Evolutionary conservation across 2,888 invertebrate species (phyloP).

Genomic region (Cheilosia impressa): DNA sequence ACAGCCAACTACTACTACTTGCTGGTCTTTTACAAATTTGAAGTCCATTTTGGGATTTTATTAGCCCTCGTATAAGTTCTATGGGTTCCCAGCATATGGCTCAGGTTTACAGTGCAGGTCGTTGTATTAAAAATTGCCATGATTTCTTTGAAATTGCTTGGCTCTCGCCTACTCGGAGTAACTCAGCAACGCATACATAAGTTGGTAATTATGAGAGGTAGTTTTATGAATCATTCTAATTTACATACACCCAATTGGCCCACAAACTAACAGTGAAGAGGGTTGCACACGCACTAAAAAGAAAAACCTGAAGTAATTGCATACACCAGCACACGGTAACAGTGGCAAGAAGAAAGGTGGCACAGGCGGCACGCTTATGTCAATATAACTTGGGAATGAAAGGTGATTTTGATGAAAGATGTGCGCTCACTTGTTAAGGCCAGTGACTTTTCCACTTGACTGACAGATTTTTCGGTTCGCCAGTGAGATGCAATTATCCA

Average conservation of each 20-base stretch:
- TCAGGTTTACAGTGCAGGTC: neutral
- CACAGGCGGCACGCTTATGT: no score
- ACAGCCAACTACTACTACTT: neutral
- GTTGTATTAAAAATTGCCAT: conserved; percentile 14
- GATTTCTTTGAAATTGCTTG: conserved; percentile 7
- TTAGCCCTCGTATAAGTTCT: neutral
- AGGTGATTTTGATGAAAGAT: no score
- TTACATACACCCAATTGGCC: conserved; percentile 53
- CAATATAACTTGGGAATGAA: no score
- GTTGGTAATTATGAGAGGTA: neutral
- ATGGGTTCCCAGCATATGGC: neutral
- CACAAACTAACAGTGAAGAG: conserved; percentile 57
- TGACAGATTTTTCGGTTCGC: no score
- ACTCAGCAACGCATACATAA: neutral
- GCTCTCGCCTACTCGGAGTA: conserved; percentile 31
- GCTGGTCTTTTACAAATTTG: conserved; percentile 34
- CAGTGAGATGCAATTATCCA: no score
- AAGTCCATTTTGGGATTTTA: conserved; percentile 13
- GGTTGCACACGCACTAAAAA: conserved; percentile 33
- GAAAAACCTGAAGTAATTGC: conserved; percentile 39
- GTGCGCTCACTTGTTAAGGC: no score
- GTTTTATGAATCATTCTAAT: conserved; percentile 44
- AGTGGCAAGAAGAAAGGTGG: neutral
- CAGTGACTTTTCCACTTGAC: no score
- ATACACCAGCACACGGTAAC: neutral